phyloP scores from a whole-genome alignment of 2,113 vertebrate species.

The Axis porcinus region DNA sequence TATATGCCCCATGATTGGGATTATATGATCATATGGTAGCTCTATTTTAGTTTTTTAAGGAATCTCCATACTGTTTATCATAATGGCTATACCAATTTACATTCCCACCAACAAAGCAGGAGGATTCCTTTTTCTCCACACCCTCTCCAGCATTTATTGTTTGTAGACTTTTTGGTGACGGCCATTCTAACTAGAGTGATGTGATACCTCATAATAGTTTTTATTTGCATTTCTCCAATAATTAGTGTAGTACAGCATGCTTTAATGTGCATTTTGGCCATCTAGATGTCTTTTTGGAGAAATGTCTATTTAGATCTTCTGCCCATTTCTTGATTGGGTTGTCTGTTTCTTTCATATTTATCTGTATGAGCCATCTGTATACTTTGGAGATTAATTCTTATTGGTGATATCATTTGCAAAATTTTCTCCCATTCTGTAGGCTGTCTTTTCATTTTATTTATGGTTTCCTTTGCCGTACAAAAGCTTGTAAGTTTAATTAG shows the following conservation, averaged over 20 bases:
- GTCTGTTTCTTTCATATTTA: not conserved
- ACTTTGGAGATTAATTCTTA: not conserved
- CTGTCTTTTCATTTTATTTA: not conserved
- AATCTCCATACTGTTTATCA: not conserved
- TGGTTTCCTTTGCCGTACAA: not conserved
- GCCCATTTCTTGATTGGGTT: not conserved
- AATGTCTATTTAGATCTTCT: not conserved
- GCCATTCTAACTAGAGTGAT: not conserved
- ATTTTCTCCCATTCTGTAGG: not conserved
- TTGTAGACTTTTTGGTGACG: not conserved
- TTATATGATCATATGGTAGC: not conserved
- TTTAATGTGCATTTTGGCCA: not conserved
- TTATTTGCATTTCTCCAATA: not conserved
- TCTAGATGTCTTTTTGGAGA: not conserved
- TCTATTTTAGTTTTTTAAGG: not conserved
- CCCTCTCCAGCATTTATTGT: not conserved
- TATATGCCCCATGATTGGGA: not conserved
- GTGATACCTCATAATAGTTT: not conserved
- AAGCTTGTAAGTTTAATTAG: not conserved
- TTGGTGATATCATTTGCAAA: not conserved
- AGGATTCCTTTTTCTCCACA: not conserved
- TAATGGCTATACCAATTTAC: not conserved
- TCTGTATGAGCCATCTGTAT: not conserved
- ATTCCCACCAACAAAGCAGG: not conserved
- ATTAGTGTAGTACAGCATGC: not conserved